These are phyloP conservation scores for Xenops minutus DNA, from an alignment of 2,797 vertebrate species.

Conservation along the genomic window DNA sequence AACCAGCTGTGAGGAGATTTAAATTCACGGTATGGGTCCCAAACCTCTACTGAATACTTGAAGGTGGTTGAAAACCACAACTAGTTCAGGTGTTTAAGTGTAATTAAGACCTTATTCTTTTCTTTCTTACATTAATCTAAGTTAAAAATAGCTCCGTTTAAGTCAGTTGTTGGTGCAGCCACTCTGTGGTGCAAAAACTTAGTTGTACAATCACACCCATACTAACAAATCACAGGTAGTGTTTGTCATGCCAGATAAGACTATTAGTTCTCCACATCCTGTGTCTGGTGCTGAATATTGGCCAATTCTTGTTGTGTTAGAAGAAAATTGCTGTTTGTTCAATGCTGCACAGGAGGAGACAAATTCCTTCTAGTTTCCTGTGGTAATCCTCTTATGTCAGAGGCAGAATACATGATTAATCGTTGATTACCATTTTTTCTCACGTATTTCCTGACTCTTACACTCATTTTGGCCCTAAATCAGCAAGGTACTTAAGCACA, in stretches of 20 bases:
- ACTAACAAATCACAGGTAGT: background rate
- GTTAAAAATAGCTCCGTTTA: background rate
- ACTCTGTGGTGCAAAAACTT: background rate
- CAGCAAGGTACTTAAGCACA: background rate
- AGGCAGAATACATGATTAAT: background rate
- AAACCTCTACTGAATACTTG: background rate
- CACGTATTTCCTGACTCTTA: background rate
- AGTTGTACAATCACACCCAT: background rate
- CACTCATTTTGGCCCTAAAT: background rate
- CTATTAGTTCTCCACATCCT: background rate
- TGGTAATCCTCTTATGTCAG: background rate
- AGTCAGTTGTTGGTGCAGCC: background rate
- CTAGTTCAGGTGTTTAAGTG: background rate
- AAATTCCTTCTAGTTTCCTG: slow-evolving; percentile 20
- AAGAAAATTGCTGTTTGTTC: background rate
- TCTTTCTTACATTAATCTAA: background rate
- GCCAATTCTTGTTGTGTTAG: background rate
- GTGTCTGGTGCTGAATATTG: background rate
- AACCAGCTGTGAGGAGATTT: background rate
- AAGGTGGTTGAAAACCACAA: background rate
- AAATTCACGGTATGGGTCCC: background rate
- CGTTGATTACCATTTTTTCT: background rate
- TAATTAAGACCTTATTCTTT: background rate
- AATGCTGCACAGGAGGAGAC: background rate
- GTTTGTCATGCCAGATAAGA: background rate